Evolutionary conservation across 2,888 invertebrate species (phyloP).

Genomic region (Pterostichus madidus): DNA sequence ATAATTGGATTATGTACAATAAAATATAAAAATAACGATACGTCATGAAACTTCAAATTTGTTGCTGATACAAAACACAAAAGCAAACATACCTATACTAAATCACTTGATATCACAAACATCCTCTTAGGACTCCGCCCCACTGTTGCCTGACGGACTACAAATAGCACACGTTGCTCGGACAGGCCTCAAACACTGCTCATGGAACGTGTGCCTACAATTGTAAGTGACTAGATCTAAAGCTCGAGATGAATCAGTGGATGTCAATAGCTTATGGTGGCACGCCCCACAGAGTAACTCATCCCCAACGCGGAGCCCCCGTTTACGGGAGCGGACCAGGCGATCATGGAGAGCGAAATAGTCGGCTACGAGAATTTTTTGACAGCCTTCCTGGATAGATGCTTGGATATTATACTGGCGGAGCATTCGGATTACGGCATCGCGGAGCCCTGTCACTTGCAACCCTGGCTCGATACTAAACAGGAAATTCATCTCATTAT

Average conservation of each 20-base stretch:
- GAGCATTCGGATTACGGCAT: constrained; percentile 95
- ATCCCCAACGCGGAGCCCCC: constrained; percentile 87
- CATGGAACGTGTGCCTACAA: constrained; percentile 94
- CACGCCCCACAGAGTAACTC: constrained; percentile 90
- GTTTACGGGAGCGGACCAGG: constrained; percentile 87
- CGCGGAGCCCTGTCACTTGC: constrained; percentile 93
- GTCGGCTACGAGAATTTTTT: constrained; percentile 93
- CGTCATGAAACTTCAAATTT: constrained; percentile 15
- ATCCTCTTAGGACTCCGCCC: constrained; percentile 67
- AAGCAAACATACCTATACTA: not conserved
- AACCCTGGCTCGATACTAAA: constrained; percentile 88
- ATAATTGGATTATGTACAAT: constrained; percentile 14
- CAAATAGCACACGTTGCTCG: constrained; percentile 74
- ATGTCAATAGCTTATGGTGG: constrained; percentile 81
- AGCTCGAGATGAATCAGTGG: constrained; percentile 82
- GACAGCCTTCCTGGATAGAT: constrained; percentile 93
- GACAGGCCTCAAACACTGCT: constrained; percentile 84
- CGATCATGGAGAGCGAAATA: constrained; percentile 93
- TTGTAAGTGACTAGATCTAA: constrained; percentile 90
- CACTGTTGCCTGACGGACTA: constrained; percentile 69
- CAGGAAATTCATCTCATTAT: not conserved
- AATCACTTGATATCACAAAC: constrained; percentile 17
- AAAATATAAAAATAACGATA: constrained; percentile 50
- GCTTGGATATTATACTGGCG: constrained; percentile 93
- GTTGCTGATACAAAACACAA: constrained; percentile 26